Conservation (phyloP, 1,140 invertebrate species). For the Chymomyza costata region DNA sequence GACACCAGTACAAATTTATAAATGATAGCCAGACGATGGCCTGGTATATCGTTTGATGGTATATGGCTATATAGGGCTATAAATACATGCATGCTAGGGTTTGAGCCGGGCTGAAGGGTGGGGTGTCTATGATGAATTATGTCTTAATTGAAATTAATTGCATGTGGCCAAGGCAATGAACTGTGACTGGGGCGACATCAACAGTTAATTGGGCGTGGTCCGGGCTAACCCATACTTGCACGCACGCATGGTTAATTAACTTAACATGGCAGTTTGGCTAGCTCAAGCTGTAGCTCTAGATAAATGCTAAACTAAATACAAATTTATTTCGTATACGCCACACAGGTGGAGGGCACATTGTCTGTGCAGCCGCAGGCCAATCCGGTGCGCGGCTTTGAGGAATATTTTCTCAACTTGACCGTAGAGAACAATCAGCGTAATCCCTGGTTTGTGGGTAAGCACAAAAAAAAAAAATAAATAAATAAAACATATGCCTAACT, state of each 20-base stretch:
- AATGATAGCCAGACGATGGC: conserved; percentile 37
- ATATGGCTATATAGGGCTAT: no score
- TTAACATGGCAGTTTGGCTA: conserved; percentile 8
- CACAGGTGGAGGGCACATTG: conserved; percentile 87
- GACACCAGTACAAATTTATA: conserved; percentile 52
- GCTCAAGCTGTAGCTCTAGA: conserved; percentile 8
- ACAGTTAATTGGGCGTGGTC: conserved; percentile 44
- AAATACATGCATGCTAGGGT: no score
- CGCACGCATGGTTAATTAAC: neutral
- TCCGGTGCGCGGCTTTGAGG: conserved; percentile 89
- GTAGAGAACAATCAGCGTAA: conserved; percentile 91
- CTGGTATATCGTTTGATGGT: no score
- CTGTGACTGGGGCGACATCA: conserved; percentile 16
- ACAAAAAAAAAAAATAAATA: conserved; percentile 1
- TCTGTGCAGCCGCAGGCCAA: conserved; percentile 94
- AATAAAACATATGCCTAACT: no score
- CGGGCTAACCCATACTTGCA: neutral
- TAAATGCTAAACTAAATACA: neutral
- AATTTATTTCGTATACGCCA: conserved; percentile 48
- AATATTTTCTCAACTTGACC: conserved; percentile 90
- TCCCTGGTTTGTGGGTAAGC: conserved; percentile 94
- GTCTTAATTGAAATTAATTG: conserved; percentile 70
- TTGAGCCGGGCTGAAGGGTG: no score
- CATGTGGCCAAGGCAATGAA: conserved; percentile 17
- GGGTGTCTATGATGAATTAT: conserved; percentile 59